Conservation (phyloP, 1,140 invertebrate species). For the Cylas formicarius region DNA sequence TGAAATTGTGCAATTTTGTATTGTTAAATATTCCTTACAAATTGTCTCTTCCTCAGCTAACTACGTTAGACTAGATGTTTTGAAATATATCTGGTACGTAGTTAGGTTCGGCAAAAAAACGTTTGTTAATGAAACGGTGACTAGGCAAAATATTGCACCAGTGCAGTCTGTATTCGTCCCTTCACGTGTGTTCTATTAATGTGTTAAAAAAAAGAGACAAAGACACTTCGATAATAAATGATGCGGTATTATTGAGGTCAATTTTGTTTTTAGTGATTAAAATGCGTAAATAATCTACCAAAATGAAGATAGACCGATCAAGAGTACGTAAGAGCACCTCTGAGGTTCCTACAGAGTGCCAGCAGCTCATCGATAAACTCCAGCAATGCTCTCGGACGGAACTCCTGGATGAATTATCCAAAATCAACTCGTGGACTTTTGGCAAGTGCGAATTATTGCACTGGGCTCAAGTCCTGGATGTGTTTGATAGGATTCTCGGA, state of each 20-base stretch:
- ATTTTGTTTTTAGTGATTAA: slow-evolving; percentile 10
- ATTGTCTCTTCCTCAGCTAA: slow-evolving; percentile 1
- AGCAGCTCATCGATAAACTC: slow-evolving; percentile 70
- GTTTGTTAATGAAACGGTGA: slow-evolving; percentile 5
- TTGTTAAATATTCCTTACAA: not conserved
- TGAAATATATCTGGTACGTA: slow-evolving; percentile 2
- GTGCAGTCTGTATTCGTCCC: not conserved
- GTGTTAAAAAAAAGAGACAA: slow-evolving; percentile 2
- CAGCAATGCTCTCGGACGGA: slow-evolving; percentile 64
- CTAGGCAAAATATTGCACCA: slow-evolving; percentile 14
- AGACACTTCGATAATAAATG: slow-evolving; percentile 1
- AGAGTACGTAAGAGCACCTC: slow-evolving; percentile 83
- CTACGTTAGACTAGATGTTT: not conserved
- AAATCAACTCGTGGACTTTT: slow-evolving; percentile 79
- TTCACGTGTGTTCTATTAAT: not conserved
- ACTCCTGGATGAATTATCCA: slow-evolving; percentile 63
- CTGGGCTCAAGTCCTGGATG: slow-evolving; percentile 82
- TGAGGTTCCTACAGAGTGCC: slow-evolving; percentile 81
- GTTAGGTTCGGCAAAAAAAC: not conserved
- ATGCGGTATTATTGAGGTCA: slow-evolving; percentile 1
- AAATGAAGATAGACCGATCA: slow-evolving; percentile 81
- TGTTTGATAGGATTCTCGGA: slow-evolving; percentile 76
- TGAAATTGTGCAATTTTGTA: slow-evolving; percentile 24
- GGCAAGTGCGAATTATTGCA: slow-evolving; percentile 88
- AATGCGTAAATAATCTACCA: slow-evolving; percentile 18